phyloP scores from a whole-genome alignment of 2,113 vertebrate species.

The Tupaia tana region DNA sequence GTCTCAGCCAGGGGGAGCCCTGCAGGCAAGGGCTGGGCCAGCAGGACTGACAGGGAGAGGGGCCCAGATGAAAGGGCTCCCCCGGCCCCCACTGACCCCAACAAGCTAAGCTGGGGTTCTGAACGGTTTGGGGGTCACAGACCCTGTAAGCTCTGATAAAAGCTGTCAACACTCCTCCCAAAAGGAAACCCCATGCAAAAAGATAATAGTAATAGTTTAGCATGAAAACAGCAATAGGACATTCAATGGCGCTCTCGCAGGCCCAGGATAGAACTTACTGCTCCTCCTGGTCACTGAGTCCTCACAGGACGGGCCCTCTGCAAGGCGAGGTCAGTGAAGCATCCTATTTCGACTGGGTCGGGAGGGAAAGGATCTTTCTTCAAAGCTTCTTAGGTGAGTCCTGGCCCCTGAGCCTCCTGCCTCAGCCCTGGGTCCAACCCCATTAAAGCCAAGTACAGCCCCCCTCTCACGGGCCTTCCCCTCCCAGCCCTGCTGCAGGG shows the following conservation, averaged over 20 bases:
- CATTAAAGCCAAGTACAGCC: background rate
- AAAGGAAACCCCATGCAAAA: background rate
- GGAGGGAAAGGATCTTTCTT: background rate
- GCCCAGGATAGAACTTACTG: accelerated
- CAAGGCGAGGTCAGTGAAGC: background rate
- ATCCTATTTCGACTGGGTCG: accelerated
- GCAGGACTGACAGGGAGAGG: background rate
- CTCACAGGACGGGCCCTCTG: background rate
- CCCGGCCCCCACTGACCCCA: background rate
- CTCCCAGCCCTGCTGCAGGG: background rate
- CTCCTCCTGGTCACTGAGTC: background rate
- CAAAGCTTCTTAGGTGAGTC: background rate
- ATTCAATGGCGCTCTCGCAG: background rate
- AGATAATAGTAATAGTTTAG: background rate
- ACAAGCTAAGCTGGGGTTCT: background rate
- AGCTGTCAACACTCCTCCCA: background rate
- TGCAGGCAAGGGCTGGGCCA: no score
- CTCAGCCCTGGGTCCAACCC: background rate
- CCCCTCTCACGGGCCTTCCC: background rate
- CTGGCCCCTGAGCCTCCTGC: background rate
- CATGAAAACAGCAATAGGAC: background rate
- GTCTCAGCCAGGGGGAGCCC: no score
- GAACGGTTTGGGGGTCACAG: background rate
- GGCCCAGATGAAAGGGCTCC: no score
- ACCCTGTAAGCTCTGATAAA: background rate